Conservation (phyloP, 1,140 invertebrate species). For the Drosophila mauritiana region DNA sequence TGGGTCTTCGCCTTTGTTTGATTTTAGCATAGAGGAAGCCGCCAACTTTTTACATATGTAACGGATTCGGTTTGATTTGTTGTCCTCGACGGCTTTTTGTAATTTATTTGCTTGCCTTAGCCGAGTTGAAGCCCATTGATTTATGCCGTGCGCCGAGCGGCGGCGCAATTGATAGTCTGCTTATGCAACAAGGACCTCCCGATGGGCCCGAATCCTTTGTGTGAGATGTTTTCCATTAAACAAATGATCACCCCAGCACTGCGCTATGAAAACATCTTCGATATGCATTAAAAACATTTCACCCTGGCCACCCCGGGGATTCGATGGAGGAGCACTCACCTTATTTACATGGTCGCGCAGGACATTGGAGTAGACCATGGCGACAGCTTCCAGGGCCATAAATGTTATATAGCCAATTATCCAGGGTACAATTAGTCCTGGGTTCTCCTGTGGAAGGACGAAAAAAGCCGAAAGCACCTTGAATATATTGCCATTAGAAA, state of each 20-base stretch:
- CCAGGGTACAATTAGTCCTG: constrained; percentile 89
- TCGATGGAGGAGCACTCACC: constrained; percentile 85
- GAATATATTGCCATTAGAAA: constrained; percentile 9
- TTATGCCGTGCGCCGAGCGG: constrained; percentile 51
- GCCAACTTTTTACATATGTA: constrained; percentile 72
- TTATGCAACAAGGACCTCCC: constrained; percentile 37
- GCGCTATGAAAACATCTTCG: constrained; percentile 32
- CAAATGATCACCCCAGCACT: constrained; percentile 51
- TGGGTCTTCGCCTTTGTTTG: constrained; percentile 49
- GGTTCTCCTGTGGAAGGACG: constrained; percentile 87
- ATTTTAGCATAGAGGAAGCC: constrained; percentile 62
- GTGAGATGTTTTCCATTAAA: constrained; percentile 55
- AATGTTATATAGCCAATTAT: constrained; percentile 90
- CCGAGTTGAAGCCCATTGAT: constrained; percentile 57
- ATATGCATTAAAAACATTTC: constrained; percentile 64
- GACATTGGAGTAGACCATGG: constrained; percentile 91
- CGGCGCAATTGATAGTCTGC: constrained; percentile 29
- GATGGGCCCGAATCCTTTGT: constrained; percentile 23
- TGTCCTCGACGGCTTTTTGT: constrained; percentile 52
- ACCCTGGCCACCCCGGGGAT: neutral
- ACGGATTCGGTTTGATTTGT: constrained; percentile 58
- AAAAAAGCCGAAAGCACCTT: constrained; percentile 7
- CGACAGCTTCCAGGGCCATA: constrained; percentile 90
- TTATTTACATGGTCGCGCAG: constrained; percentile 91
- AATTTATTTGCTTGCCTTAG: constrained; percentile 76